A percentile compares a stretch with the other conserved stretches of the same genome.
phyloP scores from a whole-genome alignment of 1,140 invertebrate species.

The Atta texana region DNA sequence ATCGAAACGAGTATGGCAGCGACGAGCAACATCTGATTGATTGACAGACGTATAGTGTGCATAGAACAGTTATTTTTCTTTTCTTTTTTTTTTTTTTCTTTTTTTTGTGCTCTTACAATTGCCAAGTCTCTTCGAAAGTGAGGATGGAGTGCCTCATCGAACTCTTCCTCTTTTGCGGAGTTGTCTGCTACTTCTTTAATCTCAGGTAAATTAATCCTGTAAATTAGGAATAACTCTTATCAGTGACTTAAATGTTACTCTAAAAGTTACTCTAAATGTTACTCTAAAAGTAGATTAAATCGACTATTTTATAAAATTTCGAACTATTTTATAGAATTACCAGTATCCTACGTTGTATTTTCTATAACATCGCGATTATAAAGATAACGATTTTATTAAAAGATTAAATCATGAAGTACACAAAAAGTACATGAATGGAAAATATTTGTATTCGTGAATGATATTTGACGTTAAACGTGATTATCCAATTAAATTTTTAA shows the following conservation, averaged over 20 bases:
- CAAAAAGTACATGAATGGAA: neutral
- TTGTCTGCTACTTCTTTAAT: slow-evolving; percentile 84
- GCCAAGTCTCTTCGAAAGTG: neutral
- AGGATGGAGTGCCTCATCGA: slow-evolving; percentile 84
- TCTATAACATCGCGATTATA: neutral
- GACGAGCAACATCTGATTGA: slow-evolving; percentile 19
- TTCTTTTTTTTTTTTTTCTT: neutral
- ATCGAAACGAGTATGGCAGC: slow-evolving; percentile 20
- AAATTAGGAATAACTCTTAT: neutral
- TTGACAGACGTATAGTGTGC: slow-evolving; percentile 1
- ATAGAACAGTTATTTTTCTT: slow-evolving; percentile 2
- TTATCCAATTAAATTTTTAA: neutral
- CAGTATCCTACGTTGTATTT: neutral
- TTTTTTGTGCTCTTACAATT: neutral
- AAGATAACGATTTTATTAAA: neutral
- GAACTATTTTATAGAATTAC: neutral
- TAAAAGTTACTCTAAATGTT: neutral
- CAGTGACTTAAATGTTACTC: neutral
- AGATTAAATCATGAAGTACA: neutral
- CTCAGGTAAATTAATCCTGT: slow-evolving; percentile 79
- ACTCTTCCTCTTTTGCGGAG: slow-evolving; percentile 83
- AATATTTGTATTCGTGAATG: neutral
- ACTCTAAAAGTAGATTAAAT: neutral
- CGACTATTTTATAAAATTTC: slow-evolving; percentile 14
- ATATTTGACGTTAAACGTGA: neutral